These are phyloP conservation scores for Bathynomus jamesi DNA, from an alignment of 1,140 invertebrate species.

Conservation along the genomic window DNA sequence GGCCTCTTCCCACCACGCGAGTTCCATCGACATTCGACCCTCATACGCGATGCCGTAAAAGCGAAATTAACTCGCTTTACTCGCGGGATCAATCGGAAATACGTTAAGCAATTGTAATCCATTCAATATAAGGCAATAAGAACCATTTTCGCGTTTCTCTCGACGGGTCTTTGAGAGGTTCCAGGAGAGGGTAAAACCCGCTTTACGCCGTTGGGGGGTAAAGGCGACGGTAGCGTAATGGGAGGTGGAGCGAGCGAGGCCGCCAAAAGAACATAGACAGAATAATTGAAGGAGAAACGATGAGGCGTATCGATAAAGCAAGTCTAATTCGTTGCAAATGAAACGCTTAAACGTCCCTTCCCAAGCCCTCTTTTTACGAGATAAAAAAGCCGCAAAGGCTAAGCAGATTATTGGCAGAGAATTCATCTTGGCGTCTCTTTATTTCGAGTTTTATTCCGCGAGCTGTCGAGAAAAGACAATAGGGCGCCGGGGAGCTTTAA, in stretches of 20 bases:
- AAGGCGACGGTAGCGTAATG: no score
- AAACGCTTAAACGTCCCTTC: not conserved
- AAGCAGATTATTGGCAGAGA: not conserved
- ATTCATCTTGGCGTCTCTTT: no score
- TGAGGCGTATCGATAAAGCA: not conserved
- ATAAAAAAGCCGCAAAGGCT: not conserved
- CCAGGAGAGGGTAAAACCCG: no score
- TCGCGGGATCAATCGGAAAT: not conserved
- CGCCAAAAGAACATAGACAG: constrained; percentile 1
- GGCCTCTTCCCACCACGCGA: constrained; percentile 6
- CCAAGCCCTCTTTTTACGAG: not conserved
- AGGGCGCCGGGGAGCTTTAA: no score
- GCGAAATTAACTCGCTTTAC: not conserved
- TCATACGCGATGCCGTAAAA: not conserved
- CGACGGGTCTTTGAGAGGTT: no score
- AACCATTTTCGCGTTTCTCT: not conserved
- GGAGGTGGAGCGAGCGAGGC: no score
- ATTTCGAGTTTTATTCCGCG: no score
- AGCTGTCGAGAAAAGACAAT: no score
- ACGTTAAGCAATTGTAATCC: not conserved
- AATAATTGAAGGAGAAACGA: not conserved
- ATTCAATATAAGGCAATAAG: not conserved
- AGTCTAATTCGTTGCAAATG: constrained; percentile 1
- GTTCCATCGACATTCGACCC: constrained; percentile 2
- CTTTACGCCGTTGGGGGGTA: no score